Base-by-base conservation (phyloP, 2,888 invertebrate genomes). In the Nipponacmea schrenckii region DNA sequence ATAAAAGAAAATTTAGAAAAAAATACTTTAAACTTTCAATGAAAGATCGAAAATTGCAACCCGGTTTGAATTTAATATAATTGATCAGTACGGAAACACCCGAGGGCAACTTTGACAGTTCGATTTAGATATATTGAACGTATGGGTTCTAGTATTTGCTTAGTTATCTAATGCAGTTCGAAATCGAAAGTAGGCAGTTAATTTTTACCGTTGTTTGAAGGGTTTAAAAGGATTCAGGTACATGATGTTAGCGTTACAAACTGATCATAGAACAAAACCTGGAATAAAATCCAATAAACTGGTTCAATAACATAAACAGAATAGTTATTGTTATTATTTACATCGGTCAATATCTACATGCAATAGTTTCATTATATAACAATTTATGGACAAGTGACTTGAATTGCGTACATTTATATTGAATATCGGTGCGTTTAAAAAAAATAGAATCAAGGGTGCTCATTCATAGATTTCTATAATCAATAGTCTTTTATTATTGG, bases 11-110 rank as follows among this genome's bases (percentile, higher is more conserved):
- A 56, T 20, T 56, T 56, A 24, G 56, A 56, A 56, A 56, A 56
- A 56, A 24, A 24, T 24, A 56, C 20, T 56, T 56, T 12, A 56
- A 56, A 24, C 20, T 56, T 56, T 56, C 56, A 56, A 56, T 56
- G 20, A 39, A 20, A 56, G 20, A 24, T 24, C 2, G 56, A 56
- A 56, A 56, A 56, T 24, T 20, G 20, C 20, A 56, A 56, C 56
- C 56, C 56, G 56, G 56, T 56, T 56, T 56, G 56, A 56, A 56
- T 56, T 56, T 56, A 56, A 20, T 24, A 56, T 56, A 56, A 56
- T 56, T 56, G 56, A 56, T 56, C 56, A 20, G 20, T 14, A 56
- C 20, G 24, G 56, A 56, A 14, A 24, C 56, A 24, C 20, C 56
- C 56, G 20, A 56, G 20, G 56, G 20, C 56, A 24, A 56, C 14